These are phyloP conservation scores for Meloidogyne exigua DNA, from an alignment of 1,140 invertebrate genomes.

Conservation along the genomic window DNA sequence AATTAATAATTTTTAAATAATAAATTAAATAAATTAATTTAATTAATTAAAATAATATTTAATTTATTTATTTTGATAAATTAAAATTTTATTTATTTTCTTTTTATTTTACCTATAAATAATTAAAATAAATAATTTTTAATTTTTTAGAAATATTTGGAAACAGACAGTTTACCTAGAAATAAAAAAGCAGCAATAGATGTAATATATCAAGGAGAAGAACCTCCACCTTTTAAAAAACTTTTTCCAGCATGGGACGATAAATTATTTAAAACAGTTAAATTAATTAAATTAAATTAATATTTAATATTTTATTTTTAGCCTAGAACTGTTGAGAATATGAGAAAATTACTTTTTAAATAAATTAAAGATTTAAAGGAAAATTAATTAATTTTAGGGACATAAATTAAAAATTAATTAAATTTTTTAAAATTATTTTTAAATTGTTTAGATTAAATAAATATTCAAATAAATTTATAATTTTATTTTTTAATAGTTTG, in stretches of 20 bases:
- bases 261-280: slow-evolving; percentile 56
- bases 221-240: slow-evolving; percentile 60
- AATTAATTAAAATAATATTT: not conserved
- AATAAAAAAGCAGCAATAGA: slow-evolving; percentile 57
- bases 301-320: slow-evolving; percentile 19
- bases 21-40: too few relatives aligned
- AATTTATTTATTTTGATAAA: not conserved
- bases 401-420: too few relatives aligned
- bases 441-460: too few relatives aligned
- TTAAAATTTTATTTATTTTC: too few relatives aligned
- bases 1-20: too few relatives aligned
- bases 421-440: too few relatives aligned
- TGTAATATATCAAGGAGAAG: slow-evolving; percentile 55
- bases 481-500: too few relatives aligned
- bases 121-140: not conserved
- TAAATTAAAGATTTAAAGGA: not conserved
- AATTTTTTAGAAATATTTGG: slow-evolving; percentile 48
- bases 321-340: slow-evolving; percentile 47
- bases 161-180: slow-evolving; percentile 51
- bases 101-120: too few relatives aligned
- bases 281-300: slow-evolving; percentile 35
- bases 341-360: slow-evolving; percentile 59
- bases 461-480: too few relatives aligned
- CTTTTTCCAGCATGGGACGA: slow-evolving; percentile 61
- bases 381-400: too few relatives aligned